Evolutionary conservation across 1,140 invertebrate species (phyloP), one percentile per base, ranked within the genome.

Genomic region (Procambarus virginalis): DNA sequence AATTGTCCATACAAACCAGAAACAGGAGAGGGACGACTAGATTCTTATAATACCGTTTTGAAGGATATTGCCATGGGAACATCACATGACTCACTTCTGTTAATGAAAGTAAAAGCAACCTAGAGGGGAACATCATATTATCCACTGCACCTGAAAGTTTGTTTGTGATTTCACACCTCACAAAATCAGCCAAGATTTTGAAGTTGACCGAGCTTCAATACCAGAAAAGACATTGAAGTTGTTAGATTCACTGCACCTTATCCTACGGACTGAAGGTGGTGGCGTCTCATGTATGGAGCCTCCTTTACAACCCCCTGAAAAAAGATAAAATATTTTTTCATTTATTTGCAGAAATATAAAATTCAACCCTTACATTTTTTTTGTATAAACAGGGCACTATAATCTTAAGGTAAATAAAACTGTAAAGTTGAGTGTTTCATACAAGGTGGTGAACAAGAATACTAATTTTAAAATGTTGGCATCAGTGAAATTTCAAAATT

Each of bases 1-100:
- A 73, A 73, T 73, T 73, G 68, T 73, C 68, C 68, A 73, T 73
- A 73, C 68, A 73, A 73, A 73, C n/a, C 68, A 73, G 68, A 34
- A 34, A 73, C 68, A 73, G 22, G 68, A 73, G 22, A 73, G 22
- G 68, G 22, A 34, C 20, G n/a, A 73, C 68, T 73, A 73, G 68
- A 73, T 73, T 73, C n/a, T 73, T 73, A 34, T 22, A 73, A 73
- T 34, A 73, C 68, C 68, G 20, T 73, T 73, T 22, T 34, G n/a
- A 73, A 73, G 68, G 10, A 10, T 34, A 73, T 34, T 8, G 68
- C 68, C 68, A 73, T 73, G 68, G 20, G 5, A 73, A 34, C 22
- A 73, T 73, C 8, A 73, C 68, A 73, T 73, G 68, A 34, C 68
- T 34, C 68, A 34, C 22, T 73, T 73, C 68, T 73, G 5, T 22